Conservation (phyloP, 2,113 vertebrate species). For the Pterocles gutturalis region DNA sequence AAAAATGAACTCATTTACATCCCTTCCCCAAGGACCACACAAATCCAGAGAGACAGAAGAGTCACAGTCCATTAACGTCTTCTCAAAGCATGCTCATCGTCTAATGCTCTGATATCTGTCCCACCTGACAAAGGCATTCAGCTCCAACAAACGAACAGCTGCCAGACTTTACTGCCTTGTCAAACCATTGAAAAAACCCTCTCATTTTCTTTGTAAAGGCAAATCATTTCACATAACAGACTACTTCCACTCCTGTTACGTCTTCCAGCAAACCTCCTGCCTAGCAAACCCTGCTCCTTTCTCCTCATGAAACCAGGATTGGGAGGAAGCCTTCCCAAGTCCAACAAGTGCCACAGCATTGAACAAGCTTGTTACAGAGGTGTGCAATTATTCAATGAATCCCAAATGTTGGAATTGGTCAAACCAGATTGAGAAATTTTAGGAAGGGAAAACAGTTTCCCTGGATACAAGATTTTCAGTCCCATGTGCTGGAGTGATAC, state of each 20-base stretch:
- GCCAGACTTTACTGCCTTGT: background rate
- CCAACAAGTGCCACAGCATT: background rate
- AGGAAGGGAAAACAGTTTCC: background rate
- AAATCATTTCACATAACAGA: background rate
- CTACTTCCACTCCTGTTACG: background rate
- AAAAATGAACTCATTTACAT: background rate
- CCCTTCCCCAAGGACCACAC: background rate
- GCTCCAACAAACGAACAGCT: background rate
- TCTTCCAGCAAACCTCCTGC: background rate
- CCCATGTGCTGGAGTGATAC: background rate
- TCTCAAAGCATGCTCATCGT: background rate
- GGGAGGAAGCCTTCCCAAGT: background rate
- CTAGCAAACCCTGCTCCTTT: background rate
- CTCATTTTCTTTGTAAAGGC: background rate
- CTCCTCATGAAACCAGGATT: fast-evolving
- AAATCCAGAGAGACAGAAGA: background rate
- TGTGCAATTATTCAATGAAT: background rate
- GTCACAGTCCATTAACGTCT: background rate
- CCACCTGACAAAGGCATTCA: background rate
- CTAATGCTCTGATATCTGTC: background rate
- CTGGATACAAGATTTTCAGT: background rate
- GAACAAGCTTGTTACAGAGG: background rate
- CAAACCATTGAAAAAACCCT: background rate
- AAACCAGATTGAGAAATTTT: background rate
- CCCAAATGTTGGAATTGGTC: background rate